Conservation (phyloP, 2,888 invertebrate species). For the Temnothorax unifasciatus region DNA sequence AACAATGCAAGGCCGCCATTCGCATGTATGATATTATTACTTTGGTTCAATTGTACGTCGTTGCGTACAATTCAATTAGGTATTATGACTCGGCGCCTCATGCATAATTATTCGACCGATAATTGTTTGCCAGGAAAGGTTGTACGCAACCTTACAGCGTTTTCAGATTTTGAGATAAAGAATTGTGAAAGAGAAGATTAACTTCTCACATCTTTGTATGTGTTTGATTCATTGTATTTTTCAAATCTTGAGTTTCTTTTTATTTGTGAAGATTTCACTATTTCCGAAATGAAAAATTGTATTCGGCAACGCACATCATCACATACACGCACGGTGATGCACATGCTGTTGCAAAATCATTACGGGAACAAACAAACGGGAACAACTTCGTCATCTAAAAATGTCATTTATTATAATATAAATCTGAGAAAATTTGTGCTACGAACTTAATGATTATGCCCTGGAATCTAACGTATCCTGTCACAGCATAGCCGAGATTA, state of each 20-base stretch:
- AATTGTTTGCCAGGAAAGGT: slow-evolving; percentile 8
- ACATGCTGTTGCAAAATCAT: not conserved
- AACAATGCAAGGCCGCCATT: slow-evolving; percentile 50
- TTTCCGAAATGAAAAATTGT: not conserved
- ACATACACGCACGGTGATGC: too few relatives aligned
- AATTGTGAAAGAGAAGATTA: not conserved
- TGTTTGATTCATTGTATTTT: not conserved
- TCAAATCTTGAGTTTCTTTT: not conserved
- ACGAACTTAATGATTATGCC: slow-evolving; percentile 9
- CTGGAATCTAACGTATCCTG: not conserved
- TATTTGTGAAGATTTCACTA: not conserved
- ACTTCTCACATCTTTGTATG: not conserved
- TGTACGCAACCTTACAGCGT: not conserved
- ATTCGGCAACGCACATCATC: not conserved
- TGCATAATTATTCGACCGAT: slow-evolving; percentile 33
- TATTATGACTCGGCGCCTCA: slow-evolving; percentile 10
- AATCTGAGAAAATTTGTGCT: not conserved
- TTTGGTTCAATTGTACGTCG: slow-evolving; percentile 30
- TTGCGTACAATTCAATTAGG: slow-evolving; percentile 49
- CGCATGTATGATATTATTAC: slow-evolving; percentile 45
- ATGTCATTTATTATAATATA: not conserved
- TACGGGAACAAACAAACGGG: not conserved
- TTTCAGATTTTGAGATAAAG: slow-evolving; percentile 2
- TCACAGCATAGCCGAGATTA: not conserved
- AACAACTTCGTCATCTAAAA: not conserved